Evolutionary conservation across 1,140 invertebrate species (phyloP), one percentile per base, ranked within the genome.

Genomic region (Sipha flava): DNA sequence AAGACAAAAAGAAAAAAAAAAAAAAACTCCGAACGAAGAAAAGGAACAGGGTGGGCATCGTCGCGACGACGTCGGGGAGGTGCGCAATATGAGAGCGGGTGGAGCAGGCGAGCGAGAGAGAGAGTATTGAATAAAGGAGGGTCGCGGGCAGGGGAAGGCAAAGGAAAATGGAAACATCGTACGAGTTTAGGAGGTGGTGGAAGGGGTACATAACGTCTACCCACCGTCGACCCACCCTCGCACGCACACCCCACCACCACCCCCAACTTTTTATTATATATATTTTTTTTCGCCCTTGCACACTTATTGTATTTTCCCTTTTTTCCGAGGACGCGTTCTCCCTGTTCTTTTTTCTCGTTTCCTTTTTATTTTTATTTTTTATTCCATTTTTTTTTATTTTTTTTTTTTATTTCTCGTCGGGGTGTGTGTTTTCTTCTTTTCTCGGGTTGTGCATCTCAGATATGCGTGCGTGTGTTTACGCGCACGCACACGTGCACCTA

Each of bases 1-100:
- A 77, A 77, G 72, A 77, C 72, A 77, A 77, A 77, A 77, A 77
- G 72, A 77, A 77, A 77, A 57, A 75, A 66, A 40, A 66, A 66
- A 10, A 59, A 52, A 73, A 77, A 37, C 49, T 77, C 49, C 34
- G 6, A 31, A 37, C 34, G 49, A 77, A 77, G 72, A 77, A 77
- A 77, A 54, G 72, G 72, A 77, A 77, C 72, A 37, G 72, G 72
- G 49, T 40, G 72, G 70, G 70, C 70, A 73, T 52, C 70, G 47
- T 73, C 70, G 72, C 52, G 49, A 40, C 72, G 72, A 57, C 49
- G 72, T 40, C 72, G 72, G 72, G 47, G 72, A 34, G 29, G 72
- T 57, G 72, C 54, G 23, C 31, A 18, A 75, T 75, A 54, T 73
- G 47, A 73, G 47, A 43, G 45, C 18, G 49, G 34, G 26, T 26